phyloP scores from a whole-genome alignment of 2,888 invertebrate genomes.

The Saturnia japonica region DNA sequence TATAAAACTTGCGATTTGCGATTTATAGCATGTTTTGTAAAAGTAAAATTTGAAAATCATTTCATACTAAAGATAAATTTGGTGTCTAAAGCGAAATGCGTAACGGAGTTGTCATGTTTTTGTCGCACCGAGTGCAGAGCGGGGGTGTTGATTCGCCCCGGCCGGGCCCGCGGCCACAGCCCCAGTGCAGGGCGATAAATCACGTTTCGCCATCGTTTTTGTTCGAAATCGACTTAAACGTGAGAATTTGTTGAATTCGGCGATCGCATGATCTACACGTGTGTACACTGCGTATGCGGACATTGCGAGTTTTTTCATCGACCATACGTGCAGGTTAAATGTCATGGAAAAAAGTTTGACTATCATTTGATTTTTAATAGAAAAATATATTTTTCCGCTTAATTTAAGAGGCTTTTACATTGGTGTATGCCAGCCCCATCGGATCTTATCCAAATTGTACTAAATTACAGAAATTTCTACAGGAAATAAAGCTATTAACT shows the following conservation, averaged over 20 bases:
- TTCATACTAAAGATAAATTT: background rate
- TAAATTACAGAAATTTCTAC: too few species aligned
- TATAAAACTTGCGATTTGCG: too few species aligned
- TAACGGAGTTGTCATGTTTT: slow-evolving; percentile 23
- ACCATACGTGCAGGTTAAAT: background rate
- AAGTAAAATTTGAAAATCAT: too few species aligned
- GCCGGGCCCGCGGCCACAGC: slow-evolving; percentile 26
- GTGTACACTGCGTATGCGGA: slow-evolving; percentile 38
- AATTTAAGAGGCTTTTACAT: too few species aligned
- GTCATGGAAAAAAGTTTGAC: slow-evolving; percentile 11
- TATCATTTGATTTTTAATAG: background rate
- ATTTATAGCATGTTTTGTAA: too few species aligned
- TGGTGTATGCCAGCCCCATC: too few species aligned
- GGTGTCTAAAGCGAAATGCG: slow-evolving; percentile 28
- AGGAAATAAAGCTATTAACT: too few species aligned
- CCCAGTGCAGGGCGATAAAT: slow-evolving; percentile 51
- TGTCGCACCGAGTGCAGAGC: slow-evolving; percentile 30
- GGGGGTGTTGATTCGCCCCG: slow-evolving; percentile 37
- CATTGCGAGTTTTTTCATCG: slow-evolving; percentile 37
- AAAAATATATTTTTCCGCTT: too few species aligned
- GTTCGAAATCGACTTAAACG: slow-evolving; percentile 46
- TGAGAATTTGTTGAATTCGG: slow-evolving; percentile 56
- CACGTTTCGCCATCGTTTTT: slow-evolving; percentile 49
- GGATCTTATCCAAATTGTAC: too few species aligned
- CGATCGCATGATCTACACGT: slow-evolving; percentile 58